A percentile compares a stretch with the other conserved stretches of the same genome.
These are phyloP conservation scores for Cremastobaeus sp. DNA, from an alignment of 2,888 invertebrate species.

Conservation along the genomic window DNA sequence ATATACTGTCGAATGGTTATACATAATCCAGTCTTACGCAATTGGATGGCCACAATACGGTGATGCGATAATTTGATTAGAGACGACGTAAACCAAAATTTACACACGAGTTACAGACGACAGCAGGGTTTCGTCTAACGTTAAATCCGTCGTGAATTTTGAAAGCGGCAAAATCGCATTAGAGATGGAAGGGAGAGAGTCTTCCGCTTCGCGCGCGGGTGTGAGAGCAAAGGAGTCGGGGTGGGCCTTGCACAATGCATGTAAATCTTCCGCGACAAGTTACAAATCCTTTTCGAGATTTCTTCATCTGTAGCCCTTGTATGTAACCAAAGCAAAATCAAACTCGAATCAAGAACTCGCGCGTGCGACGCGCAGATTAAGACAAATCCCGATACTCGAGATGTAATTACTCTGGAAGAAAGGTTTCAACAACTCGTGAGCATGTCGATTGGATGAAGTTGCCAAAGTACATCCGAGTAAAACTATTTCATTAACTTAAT, in stretches of 20 bases:
- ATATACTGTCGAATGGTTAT: slow-evolving; percentile 49
- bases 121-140: slow-evolving; percentile 56
- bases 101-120: slow-evolving; percentile 59
- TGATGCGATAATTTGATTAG: slow-evolving; percentile 61
- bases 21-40: slow-evolving; percentile 56
- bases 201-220: slow-evolving; percentile 42
- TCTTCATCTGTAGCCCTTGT: slow-evolving; percentile 52
- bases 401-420: slow-evolving; percentile 21
- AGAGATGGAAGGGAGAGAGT: slow-evolving; percentile 58
- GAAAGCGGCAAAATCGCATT: slow-evolving; percentile 65
- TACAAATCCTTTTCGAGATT: slow-evolving; percentile 68
- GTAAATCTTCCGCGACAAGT: slow-evolving; percentile 70
- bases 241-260: slow-evolving; percentile 53
- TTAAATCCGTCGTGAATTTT: slow-evolving; percentile 61
- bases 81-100: slow-evolving; percentile 56
- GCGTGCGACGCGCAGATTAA: slow-evolving; percentile 23
- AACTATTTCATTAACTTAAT: too few species aligned
- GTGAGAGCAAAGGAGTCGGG: slow-evolving; percentile 64
- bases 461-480: too few species aligned
- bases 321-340: slow-evolving; percentile 42
- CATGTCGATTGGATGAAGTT: too few species aligned
- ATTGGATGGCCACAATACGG: slow-evolving; percentile 52
- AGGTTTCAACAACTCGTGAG: neutral
- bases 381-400: slow-evolving; percentile 33
- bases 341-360: slow-evolving; percentile 41